Evolutionary conservation across 2,113 vertebrate species (phyloP).

Genomic region (Columba janthina): DNA sequence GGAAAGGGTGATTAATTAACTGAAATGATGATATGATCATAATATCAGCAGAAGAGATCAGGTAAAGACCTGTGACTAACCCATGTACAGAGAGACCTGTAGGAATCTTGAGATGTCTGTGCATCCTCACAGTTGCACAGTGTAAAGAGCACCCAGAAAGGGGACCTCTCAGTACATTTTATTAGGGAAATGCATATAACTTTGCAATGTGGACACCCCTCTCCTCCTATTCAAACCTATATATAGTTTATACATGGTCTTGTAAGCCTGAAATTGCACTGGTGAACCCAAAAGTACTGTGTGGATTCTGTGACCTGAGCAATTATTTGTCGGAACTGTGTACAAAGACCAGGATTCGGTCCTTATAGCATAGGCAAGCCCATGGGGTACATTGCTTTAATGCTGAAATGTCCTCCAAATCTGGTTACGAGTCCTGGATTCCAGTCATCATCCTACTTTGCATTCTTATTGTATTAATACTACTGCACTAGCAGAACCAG

Average conservation of each 20-base stretch:
- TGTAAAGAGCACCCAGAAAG: not conserved
- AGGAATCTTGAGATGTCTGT: rapidly evolving
- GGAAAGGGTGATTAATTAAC: not conserved
- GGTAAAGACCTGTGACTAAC: not conserved
- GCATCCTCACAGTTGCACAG: not conserved
- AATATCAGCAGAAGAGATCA: not conserved
- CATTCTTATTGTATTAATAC: not conserved
- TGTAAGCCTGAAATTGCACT: not conserved
- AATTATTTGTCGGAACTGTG: not conserved
- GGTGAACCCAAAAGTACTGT: not conserved
- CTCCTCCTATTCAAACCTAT: not conserved
- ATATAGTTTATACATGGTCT: not conserved
- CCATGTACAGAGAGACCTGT: not conserved
- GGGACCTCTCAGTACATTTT: not conserved
- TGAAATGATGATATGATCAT: not conserved
- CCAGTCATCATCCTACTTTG: not conserved
- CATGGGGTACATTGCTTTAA: not conserved
- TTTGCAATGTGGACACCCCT: not conserved
- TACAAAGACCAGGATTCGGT: not conserved
- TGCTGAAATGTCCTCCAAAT: not conserved
- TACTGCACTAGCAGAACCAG: not conserved
- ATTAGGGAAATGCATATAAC: not conserved
- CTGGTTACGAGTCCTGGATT: not conserved
- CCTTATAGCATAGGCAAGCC: not conserved
- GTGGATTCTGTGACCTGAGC: not conserved